These are phyloP conservation scores for Tridacna crocea DNA, from an alignment of 2,888 invertebrate genomes.

Conservation along the genomic window DNA sequence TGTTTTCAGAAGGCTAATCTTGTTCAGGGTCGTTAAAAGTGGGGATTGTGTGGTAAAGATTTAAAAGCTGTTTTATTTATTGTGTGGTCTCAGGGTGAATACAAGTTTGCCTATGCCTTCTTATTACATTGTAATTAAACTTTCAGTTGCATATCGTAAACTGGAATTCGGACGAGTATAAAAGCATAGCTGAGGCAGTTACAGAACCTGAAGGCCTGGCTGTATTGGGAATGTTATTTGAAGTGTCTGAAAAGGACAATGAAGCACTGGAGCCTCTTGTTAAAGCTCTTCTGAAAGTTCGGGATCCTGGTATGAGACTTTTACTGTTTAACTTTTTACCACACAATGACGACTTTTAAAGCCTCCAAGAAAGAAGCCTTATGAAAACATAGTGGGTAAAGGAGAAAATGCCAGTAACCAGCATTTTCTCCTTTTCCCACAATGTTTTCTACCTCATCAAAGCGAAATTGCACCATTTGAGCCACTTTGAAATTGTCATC, in stretches of 20 bases:
- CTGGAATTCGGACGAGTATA: slow-evolving; percentile 88
- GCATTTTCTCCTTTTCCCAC: not conserved
- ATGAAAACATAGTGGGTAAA: not conserved
- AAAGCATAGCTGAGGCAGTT: slow-evolving; percentile 86
- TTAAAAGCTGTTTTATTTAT: no score
- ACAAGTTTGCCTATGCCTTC: no score
- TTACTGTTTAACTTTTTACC: not conserved
- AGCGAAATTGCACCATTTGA: no score
- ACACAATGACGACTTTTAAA: not conserved
- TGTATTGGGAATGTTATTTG: slow-evolving; percentile 88
- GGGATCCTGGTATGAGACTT: slow-evolving; percentile 71
- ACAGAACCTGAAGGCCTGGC: slow-evolving; percentile 87
- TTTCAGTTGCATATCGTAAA: slow-evolving; percentile 89
- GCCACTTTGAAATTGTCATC: no score
- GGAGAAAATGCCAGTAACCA: not conserved
- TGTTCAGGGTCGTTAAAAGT: no score
- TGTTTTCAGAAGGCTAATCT: no score
- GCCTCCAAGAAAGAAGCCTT: not conserved
- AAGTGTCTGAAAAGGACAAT: slow-evolving; percentile 84
- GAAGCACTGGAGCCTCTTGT: slow-evolving; percentile 72
- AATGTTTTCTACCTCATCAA: not conserved
- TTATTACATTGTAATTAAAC: no score
- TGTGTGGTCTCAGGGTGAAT: no score
- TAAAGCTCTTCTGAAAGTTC: slow-evolving; percentile 68
- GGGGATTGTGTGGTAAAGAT: no score